Conservation (phyloP, 2,113 vertebrate genomes). For the Platichthys stellatus region DNA sequence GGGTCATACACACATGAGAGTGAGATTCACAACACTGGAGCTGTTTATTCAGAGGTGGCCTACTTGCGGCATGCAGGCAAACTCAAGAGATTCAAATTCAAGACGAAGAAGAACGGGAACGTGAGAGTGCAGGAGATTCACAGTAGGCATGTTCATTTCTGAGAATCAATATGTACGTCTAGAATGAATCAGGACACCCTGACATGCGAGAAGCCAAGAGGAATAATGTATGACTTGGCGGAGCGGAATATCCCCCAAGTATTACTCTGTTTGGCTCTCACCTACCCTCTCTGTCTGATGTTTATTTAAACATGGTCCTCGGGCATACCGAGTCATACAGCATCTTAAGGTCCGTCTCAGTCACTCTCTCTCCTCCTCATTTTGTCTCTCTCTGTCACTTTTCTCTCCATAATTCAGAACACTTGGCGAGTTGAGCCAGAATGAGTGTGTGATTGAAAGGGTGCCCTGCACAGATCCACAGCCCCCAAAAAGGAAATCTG, state of each 20-base stretch:
- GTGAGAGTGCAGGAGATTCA: neutral
- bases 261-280: conserved; percentile 43
- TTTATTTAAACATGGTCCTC: conserved; percentile 66
- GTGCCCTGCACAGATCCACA: conserved; percentile 37
- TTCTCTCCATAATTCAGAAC: conserved; percentile 57
- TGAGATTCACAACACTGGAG: neutral
- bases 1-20: conserved; percentile 6
- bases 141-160: conserved; percentile 8
- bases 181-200: conserved; percentile 23
- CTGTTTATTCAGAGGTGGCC: neutral
- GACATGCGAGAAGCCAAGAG: conserved; percentile 20
- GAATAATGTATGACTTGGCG: conserved; percentile 57
- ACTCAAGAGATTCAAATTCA: neutral
- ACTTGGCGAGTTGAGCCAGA: conserved; percentile 30
- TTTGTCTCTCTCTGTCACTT: conserved; percentile 38
- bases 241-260: conserved; percentile 32
- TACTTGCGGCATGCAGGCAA: neutral
- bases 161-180: conserved; percentile 8
- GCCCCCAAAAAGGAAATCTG: conserved; percentile 34
- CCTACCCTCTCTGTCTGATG: conserved; percentile 48
- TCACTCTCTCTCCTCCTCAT: conserved; percentile 29
- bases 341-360: conserved; percentile 45
- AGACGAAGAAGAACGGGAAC: neutral
- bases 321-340: conserved; percentile 14
- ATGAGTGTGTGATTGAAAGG: conserved; percentile 54